A percentile compares a stretch with the other conserved stretches of the same genome.
These are phyloP conservation scores for Salvelinus fontinalis DNA, from an alignment of 2,113 vertebrate species.

Conservation along the genomic window DNA sequence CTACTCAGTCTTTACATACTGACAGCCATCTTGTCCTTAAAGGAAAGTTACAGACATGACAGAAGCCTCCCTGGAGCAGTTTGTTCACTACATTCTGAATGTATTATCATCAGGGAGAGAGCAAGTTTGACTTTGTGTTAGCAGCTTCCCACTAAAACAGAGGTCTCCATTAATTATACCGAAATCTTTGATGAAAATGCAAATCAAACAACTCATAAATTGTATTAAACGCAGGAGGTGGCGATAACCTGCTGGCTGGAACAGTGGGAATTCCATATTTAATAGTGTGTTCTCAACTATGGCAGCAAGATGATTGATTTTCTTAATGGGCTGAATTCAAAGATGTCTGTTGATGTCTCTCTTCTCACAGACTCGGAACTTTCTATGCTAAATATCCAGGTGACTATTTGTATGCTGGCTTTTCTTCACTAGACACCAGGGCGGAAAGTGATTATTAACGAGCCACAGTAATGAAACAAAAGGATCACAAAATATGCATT, in stretches of 20 bases:
- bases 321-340: slow-evolving; percentile 59
- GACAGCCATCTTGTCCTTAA: no score
- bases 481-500: no score
- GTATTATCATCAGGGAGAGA: no score
- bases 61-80: no score
- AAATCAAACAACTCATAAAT: slow-evolving; percentile 67
- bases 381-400: not conserved
- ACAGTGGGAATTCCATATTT: slow-evolving; percentile 57
- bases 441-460: no score
- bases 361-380: slow-evolving; percentile 8
- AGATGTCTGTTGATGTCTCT: slow-evolving; percentile 31
- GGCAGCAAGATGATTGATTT: slow-evolving; percentile 57
- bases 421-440: not conserved
- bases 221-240: slow-evolving; percentile 69
- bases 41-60: no score
- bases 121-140: no score
- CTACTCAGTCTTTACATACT: no score
- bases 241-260: slow-evolving; percentile 55
- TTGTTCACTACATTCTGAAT: no score
- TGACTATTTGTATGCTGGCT: not conserved
- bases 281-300: slow-evolving; percentile 30
- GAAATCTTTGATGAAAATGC: slow-evolving; percentile 67
- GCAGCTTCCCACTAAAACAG: no score
- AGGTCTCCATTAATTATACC: slow-evolving; percentile 25
- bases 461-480: no score